Evolutionary conservation across 2,888 invertebrate genomes (phyloP).

Genomic region (Pseudococcus longispinus): DNA sequence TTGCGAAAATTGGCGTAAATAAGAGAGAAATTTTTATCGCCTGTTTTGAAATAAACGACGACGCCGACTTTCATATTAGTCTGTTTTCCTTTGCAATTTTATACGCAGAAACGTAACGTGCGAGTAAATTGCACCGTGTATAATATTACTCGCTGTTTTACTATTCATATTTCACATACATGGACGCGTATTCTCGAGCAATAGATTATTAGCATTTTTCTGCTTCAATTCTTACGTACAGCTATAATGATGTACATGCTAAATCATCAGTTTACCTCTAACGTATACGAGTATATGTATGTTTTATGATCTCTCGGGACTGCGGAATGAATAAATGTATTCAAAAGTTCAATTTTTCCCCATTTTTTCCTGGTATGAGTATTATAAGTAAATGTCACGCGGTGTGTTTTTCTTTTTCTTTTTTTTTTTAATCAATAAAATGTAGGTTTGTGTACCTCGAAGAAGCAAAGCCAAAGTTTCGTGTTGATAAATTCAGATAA

Average conservation of each 20-base stretch:
- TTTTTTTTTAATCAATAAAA: no score
- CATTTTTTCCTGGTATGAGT: not conserved
- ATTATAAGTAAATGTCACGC: not conserved
- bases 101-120: not conserved
- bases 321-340: not conserved
- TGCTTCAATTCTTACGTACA: not conserved
- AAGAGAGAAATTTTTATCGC: constrained; percentile 18
- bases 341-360: not conserved
- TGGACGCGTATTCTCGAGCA: not conserved
- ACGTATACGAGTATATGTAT: not conserved
- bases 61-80: not conserved
- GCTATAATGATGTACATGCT: not conserved
- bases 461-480: no score
- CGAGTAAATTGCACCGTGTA: not conserved
- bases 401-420: not conserved
- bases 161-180: constrained; percentile 8
- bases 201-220: not conserved
- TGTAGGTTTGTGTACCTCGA: not conserved
- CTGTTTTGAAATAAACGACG: not conserved
- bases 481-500: no score
- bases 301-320: not conserved
- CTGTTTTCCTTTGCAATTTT: not conserved
- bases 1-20: constrained; percentile 7
- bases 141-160: not conserved
- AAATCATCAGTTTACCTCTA: constrained; percentile 21